Base-by-base conservation (phyloP, 1,140 invertebrate genomes). In the Magallana angulata region DNA sequence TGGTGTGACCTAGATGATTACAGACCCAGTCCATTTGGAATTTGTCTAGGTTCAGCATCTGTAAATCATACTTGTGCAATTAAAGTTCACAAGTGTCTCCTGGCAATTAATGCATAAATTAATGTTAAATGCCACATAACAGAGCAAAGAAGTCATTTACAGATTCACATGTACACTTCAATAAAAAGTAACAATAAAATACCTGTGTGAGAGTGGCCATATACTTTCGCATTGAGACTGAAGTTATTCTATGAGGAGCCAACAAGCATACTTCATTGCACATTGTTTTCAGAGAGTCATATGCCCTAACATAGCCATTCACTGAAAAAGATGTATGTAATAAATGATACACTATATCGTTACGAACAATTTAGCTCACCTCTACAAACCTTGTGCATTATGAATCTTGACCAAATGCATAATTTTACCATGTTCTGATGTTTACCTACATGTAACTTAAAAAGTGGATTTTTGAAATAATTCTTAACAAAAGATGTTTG, bases 201-300 rank as follows among this genome's bases (percentile, higher is more conserved):
- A 87, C 86, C 62, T 87, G 86, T n/a, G 86, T 87, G 62, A 87
- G 86, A 12, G 86, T 87, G 62, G 86, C 86, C 8, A 81, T 87
- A 56, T 87, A 87, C 57, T 87, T 87, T 56, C 86, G 62, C 86
- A 87, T 87, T 14, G 62, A 84, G 18, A 87, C 86, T 14, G 80
- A 83, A 30, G 81, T 87, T 57, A 87, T 87, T 24, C 68, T 59
- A n/a, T 71, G 60, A 30, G 86, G 86, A 9, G 81, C 86, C 12
- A 56, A 14, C 62, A 87, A 62, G 57, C 36, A 24, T 30, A 60
- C 24, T 84, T 87, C 81, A 18, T 30, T 59, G 18, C 86, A 87
- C 14, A 84, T 71, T 62, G 58, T 83, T 24, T 87, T 87, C 60
- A 87, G 80, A 62, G 80, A 82, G 59, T 87, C 85, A 87, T 87